Evolutionary conservation across 2,797 vertebrate species (phyloP).

Genomic region (Pangasius macronema): DNA sequence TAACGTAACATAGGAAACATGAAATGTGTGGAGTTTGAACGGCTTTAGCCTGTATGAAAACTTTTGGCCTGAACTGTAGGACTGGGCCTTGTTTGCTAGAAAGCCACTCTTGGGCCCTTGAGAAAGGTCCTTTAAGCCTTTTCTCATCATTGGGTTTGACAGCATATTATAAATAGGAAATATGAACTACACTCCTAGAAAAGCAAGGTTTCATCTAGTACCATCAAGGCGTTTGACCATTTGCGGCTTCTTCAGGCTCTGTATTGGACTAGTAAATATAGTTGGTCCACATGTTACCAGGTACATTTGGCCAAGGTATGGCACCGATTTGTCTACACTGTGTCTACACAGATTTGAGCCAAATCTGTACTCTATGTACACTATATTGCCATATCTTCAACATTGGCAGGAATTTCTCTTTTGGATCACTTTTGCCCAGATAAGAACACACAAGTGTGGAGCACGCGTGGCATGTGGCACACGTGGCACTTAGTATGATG

Average conservation of each 20-base stretch:
- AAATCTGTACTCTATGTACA: neutral
- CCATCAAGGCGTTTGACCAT: too few relatives aligned
- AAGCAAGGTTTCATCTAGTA: too few relatives aligned
- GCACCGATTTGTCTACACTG: too few relatives aligned
- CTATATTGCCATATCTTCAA: too few relatives aligned
- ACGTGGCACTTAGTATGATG: neutral
- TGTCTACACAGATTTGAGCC: neutral
- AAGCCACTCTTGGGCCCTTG: neutral
- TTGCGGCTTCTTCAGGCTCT: too few relatives aligned
- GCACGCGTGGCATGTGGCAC: neutral
- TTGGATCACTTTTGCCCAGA: neutral
- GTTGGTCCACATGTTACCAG: neutral
- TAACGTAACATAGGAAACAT: neutral
- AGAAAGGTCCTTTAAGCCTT: neutral
- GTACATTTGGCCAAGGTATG: neutral
- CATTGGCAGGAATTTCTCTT: neutral
- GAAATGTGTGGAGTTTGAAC: too few relatives aligned
- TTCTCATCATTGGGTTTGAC: neutral
- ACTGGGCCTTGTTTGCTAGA: too few relatives aligned
- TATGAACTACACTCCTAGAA: too few relatives aligned
- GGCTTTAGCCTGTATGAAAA: neutral
- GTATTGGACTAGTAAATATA: neutral
- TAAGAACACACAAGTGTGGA: neutral
- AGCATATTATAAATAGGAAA: neutral
- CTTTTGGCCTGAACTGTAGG: neutral